phyloP scores from a whole-genome alignment of 2,113 vertebrate genomes.

The Hipposideros armiger region DNA sequence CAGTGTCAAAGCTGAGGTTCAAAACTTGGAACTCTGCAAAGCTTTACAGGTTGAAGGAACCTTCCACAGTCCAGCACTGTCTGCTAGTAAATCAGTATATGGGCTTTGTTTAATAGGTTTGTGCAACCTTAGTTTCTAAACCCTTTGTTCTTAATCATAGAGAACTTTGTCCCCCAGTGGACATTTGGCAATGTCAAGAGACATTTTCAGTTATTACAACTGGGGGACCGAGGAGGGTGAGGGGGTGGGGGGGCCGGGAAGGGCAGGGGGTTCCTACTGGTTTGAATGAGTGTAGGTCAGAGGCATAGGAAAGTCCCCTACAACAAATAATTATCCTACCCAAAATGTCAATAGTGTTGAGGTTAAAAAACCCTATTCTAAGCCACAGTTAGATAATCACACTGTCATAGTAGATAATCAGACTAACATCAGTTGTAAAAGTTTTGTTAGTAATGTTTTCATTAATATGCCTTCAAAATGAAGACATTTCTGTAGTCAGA shows the following conservation, averaged over 20 bases:
- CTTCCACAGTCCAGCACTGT: neutral
- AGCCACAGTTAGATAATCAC: neutral
- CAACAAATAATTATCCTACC: neutral
- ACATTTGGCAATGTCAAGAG: slow-evolving; percentile 17
- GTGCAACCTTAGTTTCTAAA: slow-evolving; percentile 3
- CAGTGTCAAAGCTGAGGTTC: slow-evolving; percentile 11
- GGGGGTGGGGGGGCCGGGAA: no score
- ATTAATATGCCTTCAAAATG: slow-evolving; percentile 44
- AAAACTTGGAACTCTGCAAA: slow-evolving; percentile 40
- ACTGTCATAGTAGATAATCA: neutral
- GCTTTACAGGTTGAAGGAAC: neutral
- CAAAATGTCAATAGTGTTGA: neutral
- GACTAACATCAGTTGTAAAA: neutral
- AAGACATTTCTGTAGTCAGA: neutral
- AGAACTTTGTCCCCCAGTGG: neutral
- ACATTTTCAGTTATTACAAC: neutral
- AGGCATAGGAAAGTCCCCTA: neutral
- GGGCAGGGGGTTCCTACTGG: neutral
- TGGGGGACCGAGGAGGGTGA: no score
- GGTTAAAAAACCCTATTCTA: neutral
- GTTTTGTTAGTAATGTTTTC: slow-evolving; percentile 41
- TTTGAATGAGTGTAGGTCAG: neutral
- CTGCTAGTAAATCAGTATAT: neutral
- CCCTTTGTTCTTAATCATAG: neutral
- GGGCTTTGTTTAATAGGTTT: neutral